Evolutionary conservation across 1,140 invertebrate genomes (phyloP), one percentile per base, ranked within the genome.

Genomic region (Brachionus paranguensis): DNA sequence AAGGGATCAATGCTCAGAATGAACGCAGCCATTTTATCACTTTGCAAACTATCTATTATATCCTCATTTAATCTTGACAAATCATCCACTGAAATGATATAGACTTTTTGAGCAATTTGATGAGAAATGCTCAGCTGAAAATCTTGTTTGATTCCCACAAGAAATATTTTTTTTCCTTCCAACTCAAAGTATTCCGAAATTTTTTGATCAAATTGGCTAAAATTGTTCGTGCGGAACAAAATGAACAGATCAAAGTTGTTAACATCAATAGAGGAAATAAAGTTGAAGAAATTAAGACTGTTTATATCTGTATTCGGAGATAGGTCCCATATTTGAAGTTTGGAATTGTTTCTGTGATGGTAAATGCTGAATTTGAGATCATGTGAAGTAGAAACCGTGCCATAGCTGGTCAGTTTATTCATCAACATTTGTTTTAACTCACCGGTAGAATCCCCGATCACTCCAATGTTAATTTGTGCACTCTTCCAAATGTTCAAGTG

Each of bases 1-100:
- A 76, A 27, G n/a, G 72, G 72, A 29, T 76, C 72, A 53, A 76
- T 76, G 20, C 17, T 76, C n/a, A 76, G 27, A 27, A 76, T 47
- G 43, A 50, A 76, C 6, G 72, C 43, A 27, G 8, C 11, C 43
- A 76, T 14, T 76, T 76, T 76, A 20, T 76, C 45, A 24, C 50
- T 24, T 14, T 33, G 10, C 27, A 76, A 76, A 47, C 53, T 50
- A 5, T 76, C 45, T 29, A 50, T 50, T 5, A 76, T 76, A 33
- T 76, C 72, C 12, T 50, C 6, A 76, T 37, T 76, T 27, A 76
- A 50, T 47, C 14, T 76, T 8, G 43, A n/a, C 11, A 76, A 24
- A 20, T 76, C 72, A 50, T 76, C 72, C 14, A 17, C 47, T 76
- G 43, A 5, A 14, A 76, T 20, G 12, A 76, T 53, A 8, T 76